Percentiles rank a stretch among this genome's conserved stretches.
These are phyloP conservation scores for Drosophila virilis DNA, from an alignment of 1,140 invertebrate genomes.

Conservation along the genomic window DNA sequence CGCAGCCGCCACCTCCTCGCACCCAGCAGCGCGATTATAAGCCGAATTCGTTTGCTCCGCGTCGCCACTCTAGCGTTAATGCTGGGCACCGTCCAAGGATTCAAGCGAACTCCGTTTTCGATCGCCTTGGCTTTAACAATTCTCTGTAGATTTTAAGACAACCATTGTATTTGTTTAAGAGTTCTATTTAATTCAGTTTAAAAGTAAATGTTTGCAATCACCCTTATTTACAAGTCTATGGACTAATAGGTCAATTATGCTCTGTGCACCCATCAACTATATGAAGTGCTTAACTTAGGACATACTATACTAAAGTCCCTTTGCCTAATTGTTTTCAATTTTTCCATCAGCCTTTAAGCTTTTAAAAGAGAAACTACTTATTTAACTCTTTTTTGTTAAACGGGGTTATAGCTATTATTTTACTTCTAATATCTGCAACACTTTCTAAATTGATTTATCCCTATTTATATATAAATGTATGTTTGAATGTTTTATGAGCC, in stretches of 20 bases:
- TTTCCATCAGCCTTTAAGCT: no score
- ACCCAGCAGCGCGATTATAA: slow-evolving; percentile 41
- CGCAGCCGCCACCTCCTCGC: slow-evolving; percentile 6
- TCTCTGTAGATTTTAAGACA: slow-evolving; percentile 53
- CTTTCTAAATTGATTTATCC: no score
- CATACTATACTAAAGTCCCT: no score
- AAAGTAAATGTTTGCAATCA: slow-evolving; percentile 51
- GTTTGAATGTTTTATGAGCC: no score
- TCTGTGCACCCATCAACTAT: no score
- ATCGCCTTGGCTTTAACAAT: slow-evolving; percentile 79
- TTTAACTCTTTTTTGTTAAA: no score
- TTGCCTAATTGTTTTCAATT: no score
- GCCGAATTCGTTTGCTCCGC: slow-evolving; percentile 25
- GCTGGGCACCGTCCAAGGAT: slow-evolving; percentile 41
- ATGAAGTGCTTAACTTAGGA: neutral
- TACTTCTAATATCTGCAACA: no score
- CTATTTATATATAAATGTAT: no score
- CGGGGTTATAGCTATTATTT: no score
- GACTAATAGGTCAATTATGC: neutral
- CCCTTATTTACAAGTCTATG: neutral
- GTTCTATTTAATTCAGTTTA: slow-evolving; percentile 42
- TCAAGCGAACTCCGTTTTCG: slow-evolving; percentile 69
- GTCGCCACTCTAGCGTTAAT: slow-evolving; percentile 57
- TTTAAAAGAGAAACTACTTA: no score
- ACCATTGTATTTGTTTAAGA: slow-evolving; percentile 37